phyloP scores from a whole-genome alignment of 2,888 invertebrate species.

The Rhamnusium bicolor region DNA sequence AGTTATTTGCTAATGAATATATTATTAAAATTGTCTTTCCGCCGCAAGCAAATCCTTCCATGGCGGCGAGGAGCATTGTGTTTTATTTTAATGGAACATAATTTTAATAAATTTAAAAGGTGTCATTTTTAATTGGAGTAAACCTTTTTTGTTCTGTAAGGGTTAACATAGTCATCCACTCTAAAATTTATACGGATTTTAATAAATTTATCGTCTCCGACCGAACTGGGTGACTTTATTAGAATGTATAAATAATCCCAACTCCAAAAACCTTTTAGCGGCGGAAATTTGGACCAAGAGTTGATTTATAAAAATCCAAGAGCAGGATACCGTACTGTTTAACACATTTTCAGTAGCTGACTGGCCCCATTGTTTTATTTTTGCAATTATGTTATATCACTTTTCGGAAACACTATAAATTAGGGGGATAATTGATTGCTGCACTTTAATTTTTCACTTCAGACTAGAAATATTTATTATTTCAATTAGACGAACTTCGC shows the following conservation, averaged over 20 bases:
- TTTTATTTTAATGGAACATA: background rate
- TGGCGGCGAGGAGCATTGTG: background rate
- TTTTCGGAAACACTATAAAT: background rate
- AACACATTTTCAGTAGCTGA: background rate
- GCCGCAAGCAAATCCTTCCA: background rate
- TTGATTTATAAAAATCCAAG: slow-evolving; percentile 10
- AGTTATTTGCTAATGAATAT: background rate
- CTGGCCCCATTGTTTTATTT: background rate
- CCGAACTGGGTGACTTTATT: background rate
- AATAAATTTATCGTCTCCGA: background rate
- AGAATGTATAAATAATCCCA: slow-evolving; percentile 7
- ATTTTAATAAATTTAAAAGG: background rate
- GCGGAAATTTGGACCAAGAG: background rate
- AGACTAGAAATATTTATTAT: too few species aligned
- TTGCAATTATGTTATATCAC: background rate
- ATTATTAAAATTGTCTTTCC: background rate
- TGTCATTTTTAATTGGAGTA: background rate
- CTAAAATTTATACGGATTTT: slow-evolving; percentile 10
- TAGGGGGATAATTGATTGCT: too few species aligned
- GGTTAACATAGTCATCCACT: background rate
- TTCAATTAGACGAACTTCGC: too few species aligned
- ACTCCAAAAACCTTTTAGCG: slow-evolving; percentile 7
- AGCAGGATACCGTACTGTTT: background rate
- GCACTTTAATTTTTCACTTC: too few species aligned
- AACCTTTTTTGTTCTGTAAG: background rate